Conservation (phyloP, 2,113 vertebrate genomes). For the Odocoileus hemionus region DNA sequence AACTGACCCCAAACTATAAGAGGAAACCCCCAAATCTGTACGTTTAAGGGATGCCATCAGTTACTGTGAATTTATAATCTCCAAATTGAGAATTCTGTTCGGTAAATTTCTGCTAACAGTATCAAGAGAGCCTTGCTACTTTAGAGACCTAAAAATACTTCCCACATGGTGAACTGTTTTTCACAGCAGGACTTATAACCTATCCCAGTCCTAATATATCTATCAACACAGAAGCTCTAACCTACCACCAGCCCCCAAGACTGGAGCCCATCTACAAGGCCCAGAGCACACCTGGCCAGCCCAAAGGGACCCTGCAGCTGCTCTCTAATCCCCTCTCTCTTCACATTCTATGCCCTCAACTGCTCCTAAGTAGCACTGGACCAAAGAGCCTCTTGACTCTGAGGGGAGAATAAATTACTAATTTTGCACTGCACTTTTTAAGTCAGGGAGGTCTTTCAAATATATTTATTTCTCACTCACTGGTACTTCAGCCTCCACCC, state of each 20-base stretch:
- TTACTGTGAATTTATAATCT: not conserved
- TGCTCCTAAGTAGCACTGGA: not conserved
- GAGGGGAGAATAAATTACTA: slow-evolving; percentile 9
- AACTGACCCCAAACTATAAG: not conserved
- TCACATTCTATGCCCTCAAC: not conserved
- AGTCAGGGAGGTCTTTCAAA: not conserved
- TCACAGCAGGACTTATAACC: not conserved
- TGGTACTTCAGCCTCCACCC: not conserved
- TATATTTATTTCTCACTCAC: not conserved
- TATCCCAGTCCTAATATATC: not conserved
- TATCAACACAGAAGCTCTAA: not conserved
- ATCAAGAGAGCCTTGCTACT: not conserved
- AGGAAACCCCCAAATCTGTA: not conserved
- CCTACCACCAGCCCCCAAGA: not conserved
- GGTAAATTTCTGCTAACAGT: not conserved
- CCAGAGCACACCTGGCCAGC: not conserved
- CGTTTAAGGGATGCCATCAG: not conserved
- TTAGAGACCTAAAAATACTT: slow-evolving; percentile 32
- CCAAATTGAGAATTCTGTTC: not conserved
- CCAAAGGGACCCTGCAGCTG: not conserved
- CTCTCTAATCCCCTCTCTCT: not conserved
- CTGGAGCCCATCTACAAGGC: not conserved
- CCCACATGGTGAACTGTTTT: not conserved
- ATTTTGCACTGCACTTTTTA: not conserved
- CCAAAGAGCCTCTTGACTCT: slow-evolving; percentile 46